Evolutionary conservation across 2,888 invertebrate species (phyloP), one percentile per base, ranked within the genome.

Genomic region (Eremobia ochroleuca): DNA sequence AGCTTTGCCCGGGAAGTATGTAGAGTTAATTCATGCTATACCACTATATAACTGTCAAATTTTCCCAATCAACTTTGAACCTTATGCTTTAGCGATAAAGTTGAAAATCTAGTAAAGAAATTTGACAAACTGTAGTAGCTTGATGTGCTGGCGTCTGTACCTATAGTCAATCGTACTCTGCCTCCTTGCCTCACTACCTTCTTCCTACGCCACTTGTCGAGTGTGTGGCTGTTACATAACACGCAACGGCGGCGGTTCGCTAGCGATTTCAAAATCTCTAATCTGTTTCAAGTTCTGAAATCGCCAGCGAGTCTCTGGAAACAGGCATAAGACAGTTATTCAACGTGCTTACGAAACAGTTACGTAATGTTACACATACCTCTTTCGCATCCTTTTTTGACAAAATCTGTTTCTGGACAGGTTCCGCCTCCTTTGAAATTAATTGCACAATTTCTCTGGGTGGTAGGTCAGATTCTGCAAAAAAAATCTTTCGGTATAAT

Each of bases 401-500:
- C 13, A 43, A 8, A 43, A 34, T n/a, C 8, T 2, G 13, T 40
- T 58, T 58, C 9, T 40, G 9, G 18, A 2, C 28, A 40, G 34
- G 15, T 59, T 70, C 73, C 4, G 52, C 3, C 21, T n/a, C 40
- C 0, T 28, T 25, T 0, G 25, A 21, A 40, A 46, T 25, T 59
- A 34, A 49, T 52, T 34, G 4, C n/a, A 34, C 52, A 34, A 52
- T 46, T 55, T 46, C 31, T 46, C 13, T 25, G 6, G 9, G 59
- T 0, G 52, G 31, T 15, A 9, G 40, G 13, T 52, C 9, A 52
- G 59, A 43, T 4, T 83, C 79, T 66, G 82, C 87, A 58, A 90
- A 80, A 80, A 82, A 90, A 11, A 69, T 71, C 46, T 91, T 86
- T 81, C 90, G 87, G 81, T 92, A 93, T 65, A 92, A 77, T 62